Conservation (phyloP, 2,797 vertebrate species). For the Tiaroga cobitis region DNA sequence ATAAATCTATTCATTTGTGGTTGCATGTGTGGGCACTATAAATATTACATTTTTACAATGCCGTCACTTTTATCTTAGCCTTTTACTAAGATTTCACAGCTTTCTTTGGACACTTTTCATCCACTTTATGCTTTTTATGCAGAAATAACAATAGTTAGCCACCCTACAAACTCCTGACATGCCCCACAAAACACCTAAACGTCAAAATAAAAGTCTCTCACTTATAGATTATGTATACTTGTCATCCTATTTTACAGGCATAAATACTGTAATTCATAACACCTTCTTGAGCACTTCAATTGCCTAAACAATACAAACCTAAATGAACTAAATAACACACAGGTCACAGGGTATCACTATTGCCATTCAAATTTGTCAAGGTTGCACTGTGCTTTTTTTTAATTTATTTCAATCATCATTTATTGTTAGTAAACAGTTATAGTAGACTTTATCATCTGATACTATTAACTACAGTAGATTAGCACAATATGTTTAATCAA, state of each 20-base stretch:
- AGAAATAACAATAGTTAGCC: not conserved
- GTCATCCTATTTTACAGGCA: not conserved
- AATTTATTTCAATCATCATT: not conserved
- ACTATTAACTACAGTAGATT: not conserved
- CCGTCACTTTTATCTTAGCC: not conserved
- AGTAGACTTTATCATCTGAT: not conserved
- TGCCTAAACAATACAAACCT: not conserved
- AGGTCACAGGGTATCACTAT: not conserved
- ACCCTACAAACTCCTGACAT: not conserved
- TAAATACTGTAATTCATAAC: not conserved
- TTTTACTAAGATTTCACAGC: not conserved
- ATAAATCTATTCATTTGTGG: conserved; percentile 46
- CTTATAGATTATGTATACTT: not conserved
- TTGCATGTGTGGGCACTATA: not conserved
- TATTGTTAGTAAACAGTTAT: not conserved
- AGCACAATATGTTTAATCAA: not conserved
- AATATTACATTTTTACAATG: not conserved
- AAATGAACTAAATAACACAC: not conserved
- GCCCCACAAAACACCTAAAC: not conserved
- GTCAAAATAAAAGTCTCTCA: not conserved
- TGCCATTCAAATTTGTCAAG: too few species aligned
- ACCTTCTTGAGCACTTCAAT: not conserved
- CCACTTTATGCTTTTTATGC: too few species aligned
- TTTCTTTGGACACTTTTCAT: not conserved
- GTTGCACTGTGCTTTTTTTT: not conserved